Base-by-base conservation (phyloP, 1,140 invertebrate species). In the Drosophila melanica region DNA sequence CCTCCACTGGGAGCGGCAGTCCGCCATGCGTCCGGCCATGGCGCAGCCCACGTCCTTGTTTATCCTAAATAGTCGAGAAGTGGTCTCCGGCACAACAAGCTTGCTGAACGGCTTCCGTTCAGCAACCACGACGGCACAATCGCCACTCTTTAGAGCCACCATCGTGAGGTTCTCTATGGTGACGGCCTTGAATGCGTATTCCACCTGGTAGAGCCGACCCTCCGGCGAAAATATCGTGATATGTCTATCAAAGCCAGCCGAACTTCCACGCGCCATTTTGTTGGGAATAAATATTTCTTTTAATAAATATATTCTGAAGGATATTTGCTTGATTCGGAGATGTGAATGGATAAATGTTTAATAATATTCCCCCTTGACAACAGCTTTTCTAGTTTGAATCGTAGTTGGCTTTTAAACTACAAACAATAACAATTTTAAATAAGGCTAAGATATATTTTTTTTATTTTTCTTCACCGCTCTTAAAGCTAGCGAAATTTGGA, bases 171-270 rank as follows among this genome's bases (percentile, higher is more conserved):
- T 99, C 57, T 98, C 98, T 93, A 99, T 98, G 91, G 99, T 99
- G 75, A 99, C 99, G 0, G 99, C 98, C 93, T 99, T 99, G 91
- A 99, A 98, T 0, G 99, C 98, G 96, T 99, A 99, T 93, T 99
- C 99, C 85, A 99, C 98, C 98, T 99, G 98, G 93, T 99, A 99
- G 10, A 99, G 94, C 82, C 98, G 94, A 37, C 99, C 99, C 94
- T 99, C 99, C 0, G 99, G 99, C 11, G 98, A 99, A 94, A 99
- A 99, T 85, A 99, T 99, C 30, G 99, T 99, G 93, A 99, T 99
- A 93, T 99, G 98, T 90, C 99, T 96, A 94, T 99, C 99, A 94
- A 99, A 99, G 78, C 99, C 99, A 84, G 99, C 98, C 93, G 98
- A 99, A 92, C 97, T 99, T 92, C 98, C 98, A 81, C 98, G 94